A percentile compares a stretch with the other conserved stretches of the same genome.
These are phyloP conservation scores for Hydra vulgaris DNA, from an alignment of 30 jellyfish, hydroid and myxozoan genomes.

Conservation along the genomic window DNA sequence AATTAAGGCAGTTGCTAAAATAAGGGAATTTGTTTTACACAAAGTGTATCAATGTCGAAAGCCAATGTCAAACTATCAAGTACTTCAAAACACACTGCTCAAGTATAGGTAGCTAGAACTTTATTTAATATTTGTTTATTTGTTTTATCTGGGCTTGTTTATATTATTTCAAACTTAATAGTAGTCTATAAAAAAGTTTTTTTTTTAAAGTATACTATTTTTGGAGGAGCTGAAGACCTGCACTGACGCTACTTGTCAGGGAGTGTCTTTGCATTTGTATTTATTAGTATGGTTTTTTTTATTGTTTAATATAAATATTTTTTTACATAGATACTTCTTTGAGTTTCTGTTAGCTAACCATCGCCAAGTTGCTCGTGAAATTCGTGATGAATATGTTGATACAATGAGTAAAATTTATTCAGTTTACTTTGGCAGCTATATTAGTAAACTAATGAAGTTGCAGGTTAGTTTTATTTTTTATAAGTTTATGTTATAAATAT, in stretches of 20 bases:
- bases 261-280: background rate
- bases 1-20: conserved; percentile 78
- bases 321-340: conserved; percentile 48
- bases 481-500: background rate
- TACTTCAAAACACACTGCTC: conserved; percentile 85
- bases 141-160: background rate
- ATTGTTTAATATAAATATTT: too few species aligned
- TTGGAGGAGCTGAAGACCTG: background rate
- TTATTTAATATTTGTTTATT: too few species aligned
- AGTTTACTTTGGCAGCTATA: conserved; percentile 83
- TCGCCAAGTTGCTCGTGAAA: conserved; percentile 94
- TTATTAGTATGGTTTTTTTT: background rate
- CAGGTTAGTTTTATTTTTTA: conserved; percentile 44
- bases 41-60: conserved; percentile 84
- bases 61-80: conserved; percentile 90
- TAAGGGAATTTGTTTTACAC: conserved; percentile 77
- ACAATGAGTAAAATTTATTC: conserved; percentile 95
- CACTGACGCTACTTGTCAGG: background rate
- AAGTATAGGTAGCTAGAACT: conserved; percentile 51
- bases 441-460: conserved; percentile 76
- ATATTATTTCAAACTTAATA: background rate
- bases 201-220: background rate
- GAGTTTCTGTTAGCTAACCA: conserved; percentile 89
- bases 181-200: background rate
- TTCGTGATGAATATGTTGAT: conserved; percentile 95